Evolutionary conservation across 2,888 invertebrate genomes (phyloP).

Genomic region (Tromatobia lineatoria): DNA sequence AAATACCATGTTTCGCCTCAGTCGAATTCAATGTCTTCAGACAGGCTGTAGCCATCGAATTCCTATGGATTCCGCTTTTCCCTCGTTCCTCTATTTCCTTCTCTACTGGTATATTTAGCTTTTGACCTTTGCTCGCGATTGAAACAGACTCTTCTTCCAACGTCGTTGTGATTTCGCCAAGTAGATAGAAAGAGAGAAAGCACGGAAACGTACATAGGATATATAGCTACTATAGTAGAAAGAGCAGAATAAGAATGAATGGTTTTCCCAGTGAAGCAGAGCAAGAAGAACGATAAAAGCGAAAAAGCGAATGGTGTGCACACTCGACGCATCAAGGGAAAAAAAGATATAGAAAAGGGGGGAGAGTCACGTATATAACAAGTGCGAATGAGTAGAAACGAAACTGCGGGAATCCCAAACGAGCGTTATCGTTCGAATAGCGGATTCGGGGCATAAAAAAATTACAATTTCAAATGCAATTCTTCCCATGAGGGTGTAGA

Average conservation of each 20-base stretch:
- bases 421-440: conserved; percentile 67
- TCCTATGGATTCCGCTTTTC: background rate
- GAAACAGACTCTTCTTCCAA: background rate
- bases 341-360: conserved; percentile 22
- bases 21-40: conserved; percentile 13
- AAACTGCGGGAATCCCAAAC: conserved; percentile 66
- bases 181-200: background rate
- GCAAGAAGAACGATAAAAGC: conserved; percentile 20
- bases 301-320: conserved; percentile 35
- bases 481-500: conserved; percentile 68
- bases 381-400: conserved; percentile 64
- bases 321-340: conserved; percentile 39
- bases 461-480: conserved; percentile 85
- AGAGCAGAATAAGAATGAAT: conserved; percentile 31
- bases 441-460: conserved; percentile 67
- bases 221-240: conserved; percentile 32
- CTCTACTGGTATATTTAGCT: background rate
- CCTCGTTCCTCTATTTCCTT: too few species aligned
- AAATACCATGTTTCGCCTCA: background rate
- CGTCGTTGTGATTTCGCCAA: conserved; percentile 16
- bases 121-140: conserved; percentile 22
- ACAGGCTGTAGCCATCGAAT: background rate
- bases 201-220: background rate
- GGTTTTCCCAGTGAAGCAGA: conserved; percentile 2
- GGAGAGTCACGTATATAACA: conserved; percentile 1